A percentile compares a stretch with the other conserved stretches of the same genome.
These are phyloP conservation scores for Falco naumanni DNA, from an alignment of 2,797 vertebrate species.

Conservation along the genomic window DNA sequence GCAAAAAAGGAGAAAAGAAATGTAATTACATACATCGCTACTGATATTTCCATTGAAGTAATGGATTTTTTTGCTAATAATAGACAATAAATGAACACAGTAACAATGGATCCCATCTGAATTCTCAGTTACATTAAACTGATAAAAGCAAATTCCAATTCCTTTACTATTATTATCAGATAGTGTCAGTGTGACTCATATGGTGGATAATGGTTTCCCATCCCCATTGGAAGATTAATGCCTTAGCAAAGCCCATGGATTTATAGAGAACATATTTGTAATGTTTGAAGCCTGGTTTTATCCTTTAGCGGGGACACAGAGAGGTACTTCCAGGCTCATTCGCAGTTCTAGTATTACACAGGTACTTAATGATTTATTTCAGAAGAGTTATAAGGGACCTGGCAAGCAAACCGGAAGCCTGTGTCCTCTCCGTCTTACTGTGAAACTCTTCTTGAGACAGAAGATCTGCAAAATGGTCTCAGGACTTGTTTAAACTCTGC, in stretches of 20 bases:
- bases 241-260: not conserved
- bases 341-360: not conserved
- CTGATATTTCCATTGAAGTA: slow-evolving; percentile 3
- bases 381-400: not conserved
- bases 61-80: slow-evolving; percentile 18
- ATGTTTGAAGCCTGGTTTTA: not conserved
- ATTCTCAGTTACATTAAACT: not conserved
- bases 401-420: not conserved
- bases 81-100: slow-evolving; percentile 11
- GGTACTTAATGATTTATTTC: not conserved
- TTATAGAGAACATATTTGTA: not conserved
- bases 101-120: not conserved
- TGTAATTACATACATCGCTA: not conserved
- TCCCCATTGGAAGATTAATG: not conserved
- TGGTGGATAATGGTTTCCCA: not conserved
- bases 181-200: not conserved
- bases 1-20: not conserved
- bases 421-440: not conserved
- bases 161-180: not conserved
- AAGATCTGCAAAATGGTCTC: not conserved
- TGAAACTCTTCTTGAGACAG: not conserved
- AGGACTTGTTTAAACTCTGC: not conserved
- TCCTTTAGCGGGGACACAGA: not conserved
- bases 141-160: slow-evolving; percentile 8
- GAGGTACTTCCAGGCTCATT: not conserved